Percentiles rank a stretch among this genome's conserved stretches.
Evolutionary conservation across 2,888 invertebrate genomes (phyloP).

Genomic region (Priocnemis perturbator): DNA sequence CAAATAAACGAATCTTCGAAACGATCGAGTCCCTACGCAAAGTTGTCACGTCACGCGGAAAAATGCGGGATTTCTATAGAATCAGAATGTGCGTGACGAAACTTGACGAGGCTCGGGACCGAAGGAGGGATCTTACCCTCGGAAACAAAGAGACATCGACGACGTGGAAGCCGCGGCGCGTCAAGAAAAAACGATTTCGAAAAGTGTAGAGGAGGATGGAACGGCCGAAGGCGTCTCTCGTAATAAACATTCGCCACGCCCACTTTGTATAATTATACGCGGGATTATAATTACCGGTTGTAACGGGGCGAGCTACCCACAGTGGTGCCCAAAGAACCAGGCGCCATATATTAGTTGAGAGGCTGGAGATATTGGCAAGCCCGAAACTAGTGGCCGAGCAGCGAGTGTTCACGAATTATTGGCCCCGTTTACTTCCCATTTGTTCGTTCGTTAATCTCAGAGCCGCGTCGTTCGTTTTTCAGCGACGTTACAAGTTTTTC

Average conservation of each 20-base stretch:
- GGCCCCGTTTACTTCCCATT: background rate
- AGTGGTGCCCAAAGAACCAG: conserved; percentile 41
- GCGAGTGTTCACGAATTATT: conserved; percentile 13
- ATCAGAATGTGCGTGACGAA: too few species aligned
- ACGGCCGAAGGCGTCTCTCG: conserved; percentile 35
- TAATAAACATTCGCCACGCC: conserved; percentile 61
- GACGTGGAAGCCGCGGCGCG: conserved; percentile 24
- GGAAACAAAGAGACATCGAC: conserved; percentile 7
- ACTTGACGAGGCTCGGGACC: too few species aligned
- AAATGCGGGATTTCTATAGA: too few species aligned
- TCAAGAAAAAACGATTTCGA: conserved; percentile 40
- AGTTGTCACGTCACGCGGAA: too few species aligned
- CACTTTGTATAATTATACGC: conserved; percentile 60
- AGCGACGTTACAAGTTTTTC: too few species aligned
- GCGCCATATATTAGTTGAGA: conserved; percentile 34
- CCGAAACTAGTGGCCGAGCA: conserved; percentile 36
- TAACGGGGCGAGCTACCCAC: conserved; percentile 34
- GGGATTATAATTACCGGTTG: conserved; percentile 55
- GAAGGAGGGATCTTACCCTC: too few species aligned
- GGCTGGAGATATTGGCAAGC: conserved; percentile 42
- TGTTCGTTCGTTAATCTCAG: background rate
- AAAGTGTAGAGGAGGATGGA: conserved; percentile 28
- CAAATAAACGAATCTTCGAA: too few species aligned
- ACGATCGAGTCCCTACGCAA: too few species aligned
- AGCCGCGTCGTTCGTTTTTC: too few species aligned